Base-by-base conservation (phyloP, 2,797 vertebrate species). In the Prunella strophiata region DNA sequence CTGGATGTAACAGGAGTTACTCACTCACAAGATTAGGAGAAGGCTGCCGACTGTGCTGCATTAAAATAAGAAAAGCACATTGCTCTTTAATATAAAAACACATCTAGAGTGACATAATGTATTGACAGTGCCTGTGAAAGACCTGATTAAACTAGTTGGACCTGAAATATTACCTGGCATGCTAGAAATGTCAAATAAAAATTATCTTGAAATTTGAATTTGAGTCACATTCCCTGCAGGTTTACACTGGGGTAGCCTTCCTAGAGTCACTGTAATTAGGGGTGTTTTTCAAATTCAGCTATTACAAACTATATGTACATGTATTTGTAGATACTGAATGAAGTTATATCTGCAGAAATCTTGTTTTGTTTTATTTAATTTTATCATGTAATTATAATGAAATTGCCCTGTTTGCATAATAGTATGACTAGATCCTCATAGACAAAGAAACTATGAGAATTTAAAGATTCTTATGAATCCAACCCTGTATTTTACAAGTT, bases 61-160 rank as follows among this genome's bases (percentile, higher is more conserved):
- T 88, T 82, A 85, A 87, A 94, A 93, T 59, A 79, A 88, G 70
- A 68, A 81, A 87, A 91, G 4, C 16, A 58, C 75, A 63, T 81
- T 81, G 12, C 30, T 90, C 9, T 77, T 88, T 84, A 70, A 66
- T 84, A 84, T 88, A 55, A 86, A 92, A 93, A 65, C 13, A 51
- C 18, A n/a, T 80, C 29, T 52, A 80, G 20, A 47, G 57, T 85
- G 68, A 66, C 38, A 83, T 66, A 84, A 83, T 77, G 4, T 82
- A 93, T 89, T 93, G 78, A 58, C 48, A 73, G 55, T 29, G 89
- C 54, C 66, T 88, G 68, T 47, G 55, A 93, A 94, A 89, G 55
- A 70, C 51, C 51, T 70, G 43, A 73, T 83, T 93, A 89, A 93
- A 92, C 17, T 57, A 65, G 43, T 51, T 92, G 87, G 68, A 78